A percentile compares a stretch with the other conserved stretches of the same genome.
phyloP scores from a whole-genome alignment of 2,113 vertebrate species.

The Anhinga rufa region DNA sequence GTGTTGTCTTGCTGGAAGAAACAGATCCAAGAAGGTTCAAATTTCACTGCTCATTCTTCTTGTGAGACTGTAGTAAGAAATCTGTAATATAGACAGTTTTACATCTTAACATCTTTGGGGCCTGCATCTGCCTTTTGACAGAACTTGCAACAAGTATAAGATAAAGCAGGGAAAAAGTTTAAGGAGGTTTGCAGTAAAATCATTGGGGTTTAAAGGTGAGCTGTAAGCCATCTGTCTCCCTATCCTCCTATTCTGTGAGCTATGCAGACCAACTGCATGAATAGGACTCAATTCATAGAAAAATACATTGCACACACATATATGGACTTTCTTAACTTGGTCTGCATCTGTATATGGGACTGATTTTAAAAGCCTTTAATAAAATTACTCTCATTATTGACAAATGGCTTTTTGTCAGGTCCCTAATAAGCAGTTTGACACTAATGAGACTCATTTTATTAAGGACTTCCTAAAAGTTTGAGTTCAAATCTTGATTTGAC shows the following conservation, averaged over 20 bases:
- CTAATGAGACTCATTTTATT: neutral
- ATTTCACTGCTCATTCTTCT: neutral
- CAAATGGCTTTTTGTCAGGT: neutral
- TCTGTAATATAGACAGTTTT: neutral
- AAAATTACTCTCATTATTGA: neutral
- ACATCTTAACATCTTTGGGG: neutral
- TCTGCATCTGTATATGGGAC: neutral
- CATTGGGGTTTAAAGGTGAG: neutral
- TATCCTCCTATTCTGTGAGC: neutral
- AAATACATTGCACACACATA: neutral
- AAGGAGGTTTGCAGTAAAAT: neutral
- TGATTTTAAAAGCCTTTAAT: neutral
- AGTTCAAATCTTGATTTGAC: neutral
- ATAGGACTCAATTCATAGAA: neutral
- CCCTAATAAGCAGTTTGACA: neutral
- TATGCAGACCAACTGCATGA: neutral
- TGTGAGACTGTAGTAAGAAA: neutral
- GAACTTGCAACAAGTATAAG: neutral
- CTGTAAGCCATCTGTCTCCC: neutral
- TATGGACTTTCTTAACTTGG: neutral
- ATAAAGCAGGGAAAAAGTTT: neutral
- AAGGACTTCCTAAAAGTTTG: neutral
- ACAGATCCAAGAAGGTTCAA: neutral
- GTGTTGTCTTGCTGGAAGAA: neutral
- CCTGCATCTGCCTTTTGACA: neutral